Conservation (phyloP, 2,113 vertebrate species). For the Peromyscus maniculatus region DNA sequence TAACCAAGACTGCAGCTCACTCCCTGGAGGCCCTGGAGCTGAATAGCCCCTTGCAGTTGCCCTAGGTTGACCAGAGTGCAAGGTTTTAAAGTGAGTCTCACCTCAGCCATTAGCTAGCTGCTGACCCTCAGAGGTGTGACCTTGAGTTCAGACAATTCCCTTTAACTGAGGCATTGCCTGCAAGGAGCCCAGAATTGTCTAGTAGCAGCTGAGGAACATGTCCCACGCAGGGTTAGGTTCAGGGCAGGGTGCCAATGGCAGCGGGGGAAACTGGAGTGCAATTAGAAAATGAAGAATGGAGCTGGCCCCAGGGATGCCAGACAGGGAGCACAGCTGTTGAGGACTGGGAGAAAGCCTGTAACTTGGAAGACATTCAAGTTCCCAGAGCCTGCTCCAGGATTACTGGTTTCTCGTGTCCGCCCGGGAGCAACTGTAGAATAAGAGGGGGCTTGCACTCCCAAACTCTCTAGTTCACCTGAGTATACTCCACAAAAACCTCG, state of each 20-base stretch:
- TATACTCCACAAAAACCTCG: background rate
- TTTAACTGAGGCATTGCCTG: background rate
- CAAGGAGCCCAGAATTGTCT: background rate
- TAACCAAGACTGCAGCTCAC: background rate
- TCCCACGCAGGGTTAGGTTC: background rate
- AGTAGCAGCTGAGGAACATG: background rate
- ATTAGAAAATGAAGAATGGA: background rate
- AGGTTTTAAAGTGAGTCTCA: background rate
- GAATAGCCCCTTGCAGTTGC: background rate
- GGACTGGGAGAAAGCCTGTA: background rate
- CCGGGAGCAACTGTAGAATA: background rate
- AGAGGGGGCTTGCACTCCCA: background rate
- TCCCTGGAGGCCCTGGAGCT: background rate
- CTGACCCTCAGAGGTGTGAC: background rate
- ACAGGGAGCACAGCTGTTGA: conserved; percentile 33
- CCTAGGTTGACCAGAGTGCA: background rate
- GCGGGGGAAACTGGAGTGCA: background rate
- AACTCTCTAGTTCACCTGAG: background rate
- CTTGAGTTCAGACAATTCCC: background rate
- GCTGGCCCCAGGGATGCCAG: background rate
- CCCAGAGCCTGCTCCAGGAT: conserved; percentile 8
- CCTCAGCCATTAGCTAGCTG: background rate
- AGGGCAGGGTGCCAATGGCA: background rate
- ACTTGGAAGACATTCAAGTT: background rate
- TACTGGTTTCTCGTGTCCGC: background rate